Evolutionary conservation across 2,113 vertebrate genomes (phyloP), one percentile per base, ranked within the genome.

Genomic region (Saccopteryx leptura): DNA sequence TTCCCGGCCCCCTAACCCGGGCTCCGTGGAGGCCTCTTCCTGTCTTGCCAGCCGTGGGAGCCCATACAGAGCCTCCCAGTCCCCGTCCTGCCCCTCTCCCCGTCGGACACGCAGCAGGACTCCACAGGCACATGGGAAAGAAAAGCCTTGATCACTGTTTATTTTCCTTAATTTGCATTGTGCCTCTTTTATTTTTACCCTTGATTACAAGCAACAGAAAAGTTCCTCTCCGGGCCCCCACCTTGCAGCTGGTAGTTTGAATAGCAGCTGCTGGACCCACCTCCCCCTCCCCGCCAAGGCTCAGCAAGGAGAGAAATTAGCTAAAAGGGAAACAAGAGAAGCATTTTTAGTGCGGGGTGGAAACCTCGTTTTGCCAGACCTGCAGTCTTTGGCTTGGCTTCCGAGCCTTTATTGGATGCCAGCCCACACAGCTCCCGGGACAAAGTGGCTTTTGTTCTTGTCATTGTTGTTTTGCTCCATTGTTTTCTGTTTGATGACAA

Each of bases 91-190:
- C 89, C 66, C 72, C 86, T 79, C 33, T 79, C 28, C 88, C 66
- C 93, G 85, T 97, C 96, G 98, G 98, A 97, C 98, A 89, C 98
- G 66, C 98, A 98, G 98, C 98, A 94, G 96, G 98, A 94, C 66
- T 75, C 86, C 87, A 91, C 93, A 96, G 91, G 93, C 97, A 98
- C 96, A 95, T 97, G 96, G 94, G 97, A 97, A 98, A 91, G 97
- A 98, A 96, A 95, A 97, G 94, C 0, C 94, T 97, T 97, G 97
- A 81, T 84, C 96, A 91, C 91, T 97, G 52, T 97, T 97, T 96
- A 58, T 95, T 97, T 96, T 96, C 83, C 76, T 66, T 95, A 85
- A 96, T 98, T 97, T 98, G 96, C 96, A 95, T 96, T 98, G 93
- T 92, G 94, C 90, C 85, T 96, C 88, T 93, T 92, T 97, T 97